phyloP scores from a whole-genome alignment of 2,113 vertebrate species.

The Megaceryle maxima region DNA sequence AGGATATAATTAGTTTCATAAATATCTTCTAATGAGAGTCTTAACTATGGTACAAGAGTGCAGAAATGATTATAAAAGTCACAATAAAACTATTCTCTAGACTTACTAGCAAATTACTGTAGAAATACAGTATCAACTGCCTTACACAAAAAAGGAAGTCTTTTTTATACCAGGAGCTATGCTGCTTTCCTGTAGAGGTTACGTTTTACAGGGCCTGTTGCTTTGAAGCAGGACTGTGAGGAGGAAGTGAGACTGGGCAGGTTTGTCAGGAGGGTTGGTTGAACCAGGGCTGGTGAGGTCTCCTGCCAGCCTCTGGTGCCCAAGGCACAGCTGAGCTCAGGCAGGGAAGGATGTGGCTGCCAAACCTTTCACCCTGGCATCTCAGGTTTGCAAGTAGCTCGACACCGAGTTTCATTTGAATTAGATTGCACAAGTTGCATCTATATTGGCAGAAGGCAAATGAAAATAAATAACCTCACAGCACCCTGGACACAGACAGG shows the following conservation, averaged over 20 bases:
- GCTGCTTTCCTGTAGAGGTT: neutral
- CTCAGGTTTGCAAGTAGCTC: neutral
- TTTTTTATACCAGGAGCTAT: neutral
- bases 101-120: neutral
- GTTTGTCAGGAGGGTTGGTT: neutral
- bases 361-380: neutral
- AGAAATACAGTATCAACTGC: neutral
- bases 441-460: neutral
- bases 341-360: neutral
- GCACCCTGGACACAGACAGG: too few species aligned
- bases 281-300: neutral
- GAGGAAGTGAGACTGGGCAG: neutral
- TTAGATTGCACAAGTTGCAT: neutral
- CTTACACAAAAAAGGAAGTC: neutral
- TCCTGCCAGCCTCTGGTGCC: neutral
- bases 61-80: neutral
- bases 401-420: rapidly evolving
- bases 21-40: neutral
- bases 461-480: neutral
- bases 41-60: neutral
- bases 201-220: neutral
- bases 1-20: neutral
- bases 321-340: rapidly evolving
- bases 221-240: neutral
- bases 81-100: neutral